Conservation (phyloP, 2,888 invertebrate species). For the Allygus modestus region DNA sequence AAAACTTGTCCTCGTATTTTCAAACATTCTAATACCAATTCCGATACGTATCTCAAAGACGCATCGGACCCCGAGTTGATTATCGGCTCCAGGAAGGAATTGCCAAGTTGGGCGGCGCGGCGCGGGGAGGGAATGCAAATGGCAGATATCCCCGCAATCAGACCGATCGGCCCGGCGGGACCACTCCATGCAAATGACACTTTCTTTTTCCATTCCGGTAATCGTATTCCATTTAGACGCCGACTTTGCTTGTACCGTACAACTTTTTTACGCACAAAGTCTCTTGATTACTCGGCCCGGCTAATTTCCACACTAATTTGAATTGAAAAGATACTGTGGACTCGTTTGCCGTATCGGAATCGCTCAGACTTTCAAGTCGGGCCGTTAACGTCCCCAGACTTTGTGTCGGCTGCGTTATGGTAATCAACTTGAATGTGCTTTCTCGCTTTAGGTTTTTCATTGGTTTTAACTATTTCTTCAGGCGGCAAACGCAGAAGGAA, state of each 20-base stretch:
- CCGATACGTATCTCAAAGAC: no score
- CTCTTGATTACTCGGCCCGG: slow-evolving; percentile 15
- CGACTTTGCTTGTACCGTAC: slow-evolving; percentile 16
- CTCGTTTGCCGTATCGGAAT: neutral
- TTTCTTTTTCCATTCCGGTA: slow-evolving; percentile 39
- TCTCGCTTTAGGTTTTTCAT: neutral
- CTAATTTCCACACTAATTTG: slow-evolving; percentile 31
- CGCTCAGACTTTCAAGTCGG: neutral
- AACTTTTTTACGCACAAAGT: slow-evolving; percentile 53
- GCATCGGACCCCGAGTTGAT: neutral
- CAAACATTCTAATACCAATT: no score
- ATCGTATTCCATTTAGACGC: slow-evolving; percentile 32
- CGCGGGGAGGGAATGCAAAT: neutral
- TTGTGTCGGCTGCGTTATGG: neutral
- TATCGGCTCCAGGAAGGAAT: neutral
- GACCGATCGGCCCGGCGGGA: slow-evolving; percentile 15
- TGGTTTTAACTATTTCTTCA: no score
- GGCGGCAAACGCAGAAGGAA: no score
- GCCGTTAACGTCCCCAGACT: neutral
- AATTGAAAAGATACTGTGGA: slow-evolving; percentile 34
- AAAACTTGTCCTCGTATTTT: no score
- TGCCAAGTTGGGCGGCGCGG: neutral
- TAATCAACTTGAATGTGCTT: neutral
- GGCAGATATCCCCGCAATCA: neutral
- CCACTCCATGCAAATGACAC: slow-evolving; percentile 52